Conservation (phyloP, 2,888 invertebrate genomes). For the Sminthurides aquaticus region DNA sequence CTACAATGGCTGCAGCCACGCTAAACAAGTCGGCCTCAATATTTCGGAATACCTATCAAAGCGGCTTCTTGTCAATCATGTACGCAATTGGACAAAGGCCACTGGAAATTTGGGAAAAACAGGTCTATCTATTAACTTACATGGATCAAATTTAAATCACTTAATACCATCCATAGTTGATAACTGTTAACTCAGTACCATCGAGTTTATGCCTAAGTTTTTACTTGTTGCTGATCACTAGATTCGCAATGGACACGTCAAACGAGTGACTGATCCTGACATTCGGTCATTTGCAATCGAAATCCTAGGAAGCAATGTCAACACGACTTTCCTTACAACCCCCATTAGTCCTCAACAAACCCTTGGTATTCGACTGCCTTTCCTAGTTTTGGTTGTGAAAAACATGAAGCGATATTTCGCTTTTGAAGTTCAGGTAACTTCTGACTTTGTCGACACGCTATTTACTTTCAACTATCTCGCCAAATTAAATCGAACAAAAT, state of each 20-base stretch:
- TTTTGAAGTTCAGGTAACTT: constrained; percentile 39
- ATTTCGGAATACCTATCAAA: constrained; percentile 22
- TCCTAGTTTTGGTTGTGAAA: constrained; percentile 36
- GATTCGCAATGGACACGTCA: constrained; percentile 37
- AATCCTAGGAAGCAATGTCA: constrained; percentile 33
- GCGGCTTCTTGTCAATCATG: constrained; percentile 36
- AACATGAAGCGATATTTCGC: constrained; percentile 37
- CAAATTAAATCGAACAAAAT: not conserved
- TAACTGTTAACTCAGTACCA: too few species aligned
- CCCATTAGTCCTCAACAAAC: constrained; percentile 36
- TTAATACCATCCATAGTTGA: too few species aligned
- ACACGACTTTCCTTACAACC: constrained; percentile 37
- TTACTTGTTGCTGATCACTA: constrained; percentile 7
- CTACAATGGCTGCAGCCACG: constrained; percentile 25
- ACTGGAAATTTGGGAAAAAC: constrained; percentile 41
- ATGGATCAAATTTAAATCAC: not conserved
- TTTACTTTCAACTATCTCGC: not conserved
- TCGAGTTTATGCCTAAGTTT: too few species aligned
- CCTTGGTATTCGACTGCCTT: constrained; percentile 37
- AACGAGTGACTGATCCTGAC: constrained; percentile 35
- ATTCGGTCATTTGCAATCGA: constrained; percentile 35
- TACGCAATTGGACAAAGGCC: constrained; percentile 36
- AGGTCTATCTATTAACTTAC: constrained; percentile 21
- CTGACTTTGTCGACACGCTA: not conserved
- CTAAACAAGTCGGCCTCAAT: constrained; percentile 23